These are phyloP conservation scores for Oxyscelio sp. DNA, from an alignment of 2,888 invertebrate species.

Conservation along the genomic window DNA sequence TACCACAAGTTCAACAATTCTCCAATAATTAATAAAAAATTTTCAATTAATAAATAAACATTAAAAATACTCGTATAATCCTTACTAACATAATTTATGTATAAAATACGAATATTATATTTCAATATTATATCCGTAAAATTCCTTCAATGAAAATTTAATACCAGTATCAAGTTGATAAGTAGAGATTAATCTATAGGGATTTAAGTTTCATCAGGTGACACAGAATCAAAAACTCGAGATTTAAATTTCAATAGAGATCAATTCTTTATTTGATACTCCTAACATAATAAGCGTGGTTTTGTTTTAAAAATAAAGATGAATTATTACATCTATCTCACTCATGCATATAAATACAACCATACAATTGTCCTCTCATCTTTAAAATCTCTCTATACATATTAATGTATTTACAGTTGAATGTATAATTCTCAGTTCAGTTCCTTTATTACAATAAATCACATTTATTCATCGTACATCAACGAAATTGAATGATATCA, in stretches of 20 bases:
- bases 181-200: not conserved
- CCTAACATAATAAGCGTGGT: conserved; percentile 87
- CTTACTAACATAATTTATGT: too few species aligned
- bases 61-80: too few species aligned
- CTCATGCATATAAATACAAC: conserved; percentile 83
- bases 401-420: conserved; percentile 57
- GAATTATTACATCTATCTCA: conserved; percentile 82
- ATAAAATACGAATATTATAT: not conserved
- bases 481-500: too few species aligned
- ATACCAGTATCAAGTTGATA: not conserved
- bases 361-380: conserved; percentile 72
- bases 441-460: conserved; percentile 64
- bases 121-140: not conserved
- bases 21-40: too few species aligned
- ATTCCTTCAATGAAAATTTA: not conserved
- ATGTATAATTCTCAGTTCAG: conserved; percentile 49
- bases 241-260: conserved; percentile 85
- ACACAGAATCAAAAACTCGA: conserved; percentile 64
- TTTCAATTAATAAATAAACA: too few species aligned
- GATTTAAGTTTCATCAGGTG: conserved; percentile 10
- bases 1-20: too few species aligned
- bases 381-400: conserved; percentile 48
- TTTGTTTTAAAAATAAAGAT: conserved; percentile 86
- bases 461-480: too few species aligned
- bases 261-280: conserved; percentile 88